These are phyloP conservation scores for Malaclemys terrapin DNA, from an alignment of 2,113 vertebrate species.

Conservation along the genomic window DNA sequence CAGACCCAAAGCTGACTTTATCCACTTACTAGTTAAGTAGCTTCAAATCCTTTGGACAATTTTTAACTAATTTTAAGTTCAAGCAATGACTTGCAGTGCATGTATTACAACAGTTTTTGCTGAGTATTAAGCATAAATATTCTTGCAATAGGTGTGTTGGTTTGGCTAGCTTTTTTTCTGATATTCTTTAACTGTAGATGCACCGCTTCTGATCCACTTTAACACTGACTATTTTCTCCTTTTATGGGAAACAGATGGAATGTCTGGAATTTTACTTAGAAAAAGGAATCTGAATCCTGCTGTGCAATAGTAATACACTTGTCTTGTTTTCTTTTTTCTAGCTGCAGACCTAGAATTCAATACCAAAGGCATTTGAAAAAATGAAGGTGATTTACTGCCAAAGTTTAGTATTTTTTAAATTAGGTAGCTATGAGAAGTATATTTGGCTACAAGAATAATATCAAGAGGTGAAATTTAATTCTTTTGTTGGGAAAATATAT, in stretches of 20 bases:
- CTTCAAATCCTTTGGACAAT: background rate
- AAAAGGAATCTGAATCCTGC: constrained; percentile 75
- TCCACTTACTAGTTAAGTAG: background rate
- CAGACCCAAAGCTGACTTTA: background rate
- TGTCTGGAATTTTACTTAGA: constrained; percentile 79
- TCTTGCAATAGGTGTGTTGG: background rate
- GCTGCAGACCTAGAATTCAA: constrained; percentile 59
- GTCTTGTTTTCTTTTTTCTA: constrained; percentile 30
- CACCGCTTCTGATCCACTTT: constrained; percentile 51
- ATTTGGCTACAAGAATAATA: constrained; percentile 44
- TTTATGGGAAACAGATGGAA: constrained; percentile 77
- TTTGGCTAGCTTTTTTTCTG: background rate
- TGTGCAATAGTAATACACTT: constrained; percentile 70
- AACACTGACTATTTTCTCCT: constrained; percentile 64
- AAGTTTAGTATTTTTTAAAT: constrained; percentile 52
- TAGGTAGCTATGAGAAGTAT: constrained; percentile 16
- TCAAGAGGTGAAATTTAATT: background rate
- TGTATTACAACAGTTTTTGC: background rate
- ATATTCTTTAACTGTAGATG: background rate
- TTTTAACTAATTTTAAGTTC: background rate
- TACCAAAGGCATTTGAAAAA: constrained; percentile 67
- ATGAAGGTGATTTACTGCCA: constrained; percentile 51
- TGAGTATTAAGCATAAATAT: background rate
- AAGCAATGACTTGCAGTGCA: background rate
- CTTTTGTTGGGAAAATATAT: constrained; percentile 2